These are phyloP conservation scores for Zeuzera pyrina DNA, from an alignment of 2,888 invertebrate species.

Conservation along the genomic window DNA sequence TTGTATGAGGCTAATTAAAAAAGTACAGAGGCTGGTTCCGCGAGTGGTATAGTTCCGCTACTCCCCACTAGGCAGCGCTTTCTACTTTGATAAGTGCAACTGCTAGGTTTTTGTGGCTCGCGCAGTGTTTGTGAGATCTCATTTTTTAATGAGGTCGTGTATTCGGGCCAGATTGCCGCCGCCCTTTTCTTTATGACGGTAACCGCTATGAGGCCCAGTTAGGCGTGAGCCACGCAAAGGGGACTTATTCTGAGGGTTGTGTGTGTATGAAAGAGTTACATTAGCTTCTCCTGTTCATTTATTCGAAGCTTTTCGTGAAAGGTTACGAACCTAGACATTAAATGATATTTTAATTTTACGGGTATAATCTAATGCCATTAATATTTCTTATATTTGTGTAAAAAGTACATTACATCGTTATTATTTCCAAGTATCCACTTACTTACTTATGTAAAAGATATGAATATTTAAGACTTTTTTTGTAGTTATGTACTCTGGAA, in stretches of 20 bases:
- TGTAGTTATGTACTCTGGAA: too few species aligned
- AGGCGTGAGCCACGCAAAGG: slow-evolving; percentile 39
- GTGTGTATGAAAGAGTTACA: slow-evolving; percentile 56
- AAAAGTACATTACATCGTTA: too few species aligned
- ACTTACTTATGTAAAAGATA: not conserved
- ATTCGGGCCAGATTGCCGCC: slow-evolving; percentile 46
- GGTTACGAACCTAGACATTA: too few species aligned
- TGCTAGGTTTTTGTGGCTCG: slow-evolving; percentile 29
- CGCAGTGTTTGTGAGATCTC: slow-evolving; percentile 49
- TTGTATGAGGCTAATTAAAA: slow-evolving; percentile 71
- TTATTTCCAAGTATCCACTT: not conserved
- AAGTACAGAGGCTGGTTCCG: slow-evolving; percentile 63
- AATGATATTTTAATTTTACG: too few species aligned
- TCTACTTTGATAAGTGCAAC: slow-evolving; percentile 53
- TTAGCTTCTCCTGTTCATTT: slow-evolving; percentile 45
- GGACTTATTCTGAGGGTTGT: slow-evolving; percentile 17
- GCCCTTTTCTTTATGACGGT: slow-evolving; percentile 35
- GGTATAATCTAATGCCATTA: too few species aligned
- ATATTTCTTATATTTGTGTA: too few species aligned
- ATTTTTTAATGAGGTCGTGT: slow-evolving; percentile 71
- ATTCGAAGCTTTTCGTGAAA: slow-evolving; percentile 40
- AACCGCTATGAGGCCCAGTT: slow-evolving; percentile 18
- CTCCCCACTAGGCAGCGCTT: slow-evolving; percentile 63
- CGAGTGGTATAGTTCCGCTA: slow-evolving; percentile 67
- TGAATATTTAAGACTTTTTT: too few species aligned